Evolutionary conservation across 2,888 invertebrate species (phyloP), one percentile per base, ranked within the genome.

Genomic region (Ormyrus labotus): DNA sequence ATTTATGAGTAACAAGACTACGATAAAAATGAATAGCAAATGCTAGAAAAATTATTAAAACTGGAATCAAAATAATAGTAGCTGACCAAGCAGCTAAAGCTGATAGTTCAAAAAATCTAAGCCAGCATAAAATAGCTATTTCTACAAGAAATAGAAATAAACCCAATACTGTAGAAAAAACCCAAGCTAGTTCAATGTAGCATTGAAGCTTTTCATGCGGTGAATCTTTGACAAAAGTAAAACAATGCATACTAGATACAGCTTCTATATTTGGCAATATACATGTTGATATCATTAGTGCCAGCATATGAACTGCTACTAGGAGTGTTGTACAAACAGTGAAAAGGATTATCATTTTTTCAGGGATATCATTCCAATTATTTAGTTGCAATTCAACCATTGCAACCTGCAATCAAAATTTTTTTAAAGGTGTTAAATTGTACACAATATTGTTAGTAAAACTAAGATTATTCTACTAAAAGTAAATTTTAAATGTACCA

Each of bases 281-380:
- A 91, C 99, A 99, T 0, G 99, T 99, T 89, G 98, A 98, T 90
- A 99, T 99, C 99, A 99, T 99, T 48, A 99, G 92, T 0, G 99
- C 99, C 83, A 99, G 91, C 95, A 99, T 96, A 91, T 99, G 99
- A 2, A 99, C 98, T 0, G 98, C 97, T 5, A 99, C 99, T 51
- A 99, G 93, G 0, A 99, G 92, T 0, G 98, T 98, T 53, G 99
- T 99, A 89, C 98, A 97, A 0, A 98, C 94, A 50, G 98, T 97
- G 91, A 99, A 98, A 0, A 97, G 95, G 53, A 99, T 95, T 73
- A 99, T 92, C 93, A 98, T 95, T 69, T 93, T 94, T 10, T 93
- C 91, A 0, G 98, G 97, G 69, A 98, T 95, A 83, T 93, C 92
- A 8, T 96, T 94, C 9, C 94, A 94, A 19, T 94, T 92, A 87